Evolutionary conservation across 2,797 vertebrate species (phyloP).

Genomic region (Chaunax sp.): DNA sequence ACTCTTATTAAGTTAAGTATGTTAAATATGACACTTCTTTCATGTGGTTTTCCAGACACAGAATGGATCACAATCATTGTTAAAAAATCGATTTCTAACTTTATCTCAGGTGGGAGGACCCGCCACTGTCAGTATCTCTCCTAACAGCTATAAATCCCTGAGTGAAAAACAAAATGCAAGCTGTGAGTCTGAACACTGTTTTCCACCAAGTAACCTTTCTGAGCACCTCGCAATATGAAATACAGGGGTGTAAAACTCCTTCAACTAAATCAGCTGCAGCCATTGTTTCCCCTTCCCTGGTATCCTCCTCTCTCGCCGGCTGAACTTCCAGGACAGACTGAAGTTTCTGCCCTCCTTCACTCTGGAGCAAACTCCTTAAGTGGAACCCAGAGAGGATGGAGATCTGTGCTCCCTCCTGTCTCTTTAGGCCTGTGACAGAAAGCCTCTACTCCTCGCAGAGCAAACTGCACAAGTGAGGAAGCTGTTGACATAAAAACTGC

Average conservation of each 20-base stretch:
- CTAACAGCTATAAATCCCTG: no score
- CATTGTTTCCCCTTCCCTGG: slow-evolving; percentile 3
- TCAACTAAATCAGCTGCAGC: slow-evolving; percentile 13
- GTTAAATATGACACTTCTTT: no score
- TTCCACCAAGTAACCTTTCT: no score
- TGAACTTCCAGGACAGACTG: slow-evolving; percentile 17
- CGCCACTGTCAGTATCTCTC: no score
- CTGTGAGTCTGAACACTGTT: no score
- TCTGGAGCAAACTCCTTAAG: slow-evolving; percentile 21
- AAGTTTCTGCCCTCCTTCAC: slow-evolving; percentile 11
- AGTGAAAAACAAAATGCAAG: no score
- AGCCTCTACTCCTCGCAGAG: slow-evolving; percentile 26
- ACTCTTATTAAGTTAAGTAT: background rate
- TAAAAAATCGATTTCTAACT: no score
- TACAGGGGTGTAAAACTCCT: slow-evolving; percentile 12
- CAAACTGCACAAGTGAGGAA: slow-evolving; percentile 43
- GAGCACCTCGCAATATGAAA: no score
- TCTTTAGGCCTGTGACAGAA: slow-evolving; percentile 38
- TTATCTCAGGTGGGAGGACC: no score
- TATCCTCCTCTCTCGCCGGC: slow-evolving; percentile 8
- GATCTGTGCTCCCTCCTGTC: slow-evolving; percentile 29
- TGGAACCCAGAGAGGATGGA: slow-evolving; percentile 21
- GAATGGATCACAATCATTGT: no score
- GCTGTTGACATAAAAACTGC: slow-evolving; percentile 21
- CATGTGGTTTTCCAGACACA: no score